Percentiles rank a stretch among this genome's conserved stretches.
These are phyloP conservation scores for Scolopax rusticola DNA, from an alignment of 2,797 vertebrate species.

Conservation along the genomic window DNA sequence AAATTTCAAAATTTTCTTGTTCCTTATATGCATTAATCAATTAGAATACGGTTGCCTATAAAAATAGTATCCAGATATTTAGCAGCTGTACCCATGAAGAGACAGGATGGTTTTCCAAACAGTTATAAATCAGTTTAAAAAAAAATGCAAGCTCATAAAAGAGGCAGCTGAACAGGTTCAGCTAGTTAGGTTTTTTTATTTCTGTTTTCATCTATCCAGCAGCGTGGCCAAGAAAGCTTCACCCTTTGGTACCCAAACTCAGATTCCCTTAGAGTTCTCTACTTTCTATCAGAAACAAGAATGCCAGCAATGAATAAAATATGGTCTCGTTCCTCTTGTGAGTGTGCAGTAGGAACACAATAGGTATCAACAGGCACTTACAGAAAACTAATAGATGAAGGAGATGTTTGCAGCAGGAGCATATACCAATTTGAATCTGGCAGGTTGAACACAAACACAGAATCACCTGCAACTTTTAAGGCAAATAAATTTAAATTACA, in stretches of 20 bases:
- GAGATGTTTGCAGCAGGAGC: neutral
- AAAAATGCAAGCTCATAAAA: neutral
- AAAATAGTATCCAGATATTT: neutral
- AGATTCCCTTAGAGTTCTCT: neutral
- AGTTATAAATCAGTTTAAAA: neutral
- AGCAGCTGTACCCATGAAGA: neutral
- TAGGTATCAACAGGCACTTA: neutral
- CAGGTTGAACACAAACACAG: neutral
- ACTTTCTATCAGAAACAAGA: neutral
- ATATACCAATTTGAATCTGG: neutral
- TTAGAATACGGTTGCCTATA: neutral
- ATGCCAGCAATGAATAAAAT: neutral
- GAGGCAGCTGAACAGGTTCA: neutral
- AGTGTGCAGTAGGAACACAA: neutral
- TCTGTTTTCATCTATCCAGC: neutral
- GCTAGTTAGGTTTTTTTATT: no score
- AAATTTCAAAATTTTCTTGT: neutral
- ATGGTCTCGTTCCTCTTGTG: fast-evolving
- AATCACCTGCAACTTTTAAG: neutral
- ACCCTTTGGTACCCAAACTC: neutral
- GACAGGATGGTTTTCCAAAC: neutral
- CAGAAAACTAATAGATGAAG: neutral
- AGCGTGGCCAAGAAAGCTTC: neutral
- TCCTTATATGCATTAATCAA: neutral
- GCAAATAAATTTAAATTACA: neutral